phyloP scores from a whole-genome alignment of 2,888 invertebrate species.

The Drosophila nigricruria region DNA sequence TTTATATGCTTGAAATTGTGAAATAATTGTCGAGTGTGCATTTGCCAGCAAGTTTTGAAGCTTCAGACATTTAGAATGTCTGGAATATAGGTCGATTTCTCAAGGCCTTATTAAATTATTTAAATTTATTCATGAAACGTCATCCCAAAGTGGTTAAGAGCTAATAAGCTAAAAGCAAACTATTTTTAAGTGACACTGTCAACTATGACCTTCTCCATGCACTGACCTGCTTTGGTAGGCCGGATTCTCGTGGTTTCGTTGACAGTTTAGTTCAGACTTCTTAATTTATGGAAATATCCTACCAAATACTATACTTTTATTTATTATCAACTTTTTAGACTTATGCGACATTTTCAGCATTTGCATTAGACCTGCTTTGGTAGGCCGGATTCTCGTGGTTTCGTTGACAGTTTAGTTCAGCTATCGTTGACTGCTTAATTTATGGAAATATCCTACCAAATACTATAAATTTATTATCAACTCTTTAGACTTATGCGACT shows the following conservation, averaged over 20 bases:
- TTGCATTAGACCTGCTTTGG: neutral
- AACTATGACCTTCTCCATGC: neutral
- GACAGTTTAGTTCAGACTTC: neutral
- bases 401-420: neutral
- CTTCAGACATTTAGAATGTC: neutral
- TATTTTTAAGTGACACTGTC: neutral
- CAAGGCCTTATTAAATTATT: neutral
- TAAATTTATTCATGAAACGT: neutral
- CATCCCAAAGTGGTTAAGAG: neutral
- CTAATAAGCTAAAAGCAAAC: slow-evolving; percentile 5
- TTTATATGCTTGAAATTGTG: neutral
- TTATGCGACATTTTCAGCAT: neutral
- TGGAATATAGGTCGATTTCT: neutral
- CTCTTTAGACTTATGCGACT: neutral
- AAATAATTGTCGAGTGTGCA: neutral
- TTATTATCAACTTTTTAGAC: neutral
- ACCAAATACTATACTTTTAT: neutral
- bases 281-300: neutral
- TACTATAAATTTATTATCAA: neutral
- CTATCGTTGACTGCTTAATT: neutral
- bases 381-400: neutral
- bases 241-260: neutral
- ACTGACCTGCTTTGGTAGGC: neutral
- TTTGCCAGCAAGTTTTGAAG: neutral
- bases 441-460: neutral